Conservation (phyloP, 2,797 vertebrate species). For the Lycodopsis pacificus region DNA sequence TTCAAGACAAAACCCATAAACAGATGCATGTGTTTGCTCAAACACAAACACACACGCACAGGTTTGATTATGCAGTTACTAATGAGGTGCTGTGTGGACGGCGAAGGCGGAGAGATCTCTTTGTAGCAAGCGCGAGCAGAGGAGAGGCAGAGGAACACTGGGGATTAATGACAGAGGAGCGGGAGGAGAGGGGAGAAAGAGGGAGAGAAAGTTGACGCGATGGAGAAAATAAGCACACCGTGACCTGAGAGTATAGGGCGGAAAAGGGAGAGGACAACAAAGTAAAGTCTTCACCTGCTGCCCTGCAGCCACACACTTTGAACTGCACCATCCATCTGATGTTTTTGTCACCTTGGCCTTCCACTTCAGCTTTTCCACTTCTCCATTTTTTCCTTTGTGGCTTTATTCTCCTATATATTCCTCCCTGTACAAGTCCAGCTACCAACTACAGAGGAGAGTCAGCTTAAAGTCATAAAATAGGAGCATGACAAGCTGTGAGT, state of each 20-base stretch:
- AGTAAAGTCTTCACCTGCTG: slow-evolving; percentile 41
- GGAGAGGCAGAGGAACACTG: slow-evolving; percentile 32
- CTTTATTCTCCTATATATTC: background rate
- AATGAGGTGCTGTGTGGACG: slow-evolving; percentile 70
- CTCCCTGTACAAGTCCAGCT: too few species aligned
- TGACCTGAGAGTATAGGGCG: slow-evolving; percentile 28
- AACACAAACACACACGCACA: slow-evolving; percentile 11
- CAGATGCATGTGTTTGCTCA: slow-evolving; percentile 64
- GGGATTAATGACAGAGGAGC: slow-evolving; percentile 51
- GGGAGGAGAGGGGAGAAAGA: slow-evolving; percentile 20
- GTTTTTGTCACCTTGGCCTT: slow-evolving; percentile 19
- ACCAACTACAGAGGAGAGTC: background rate
- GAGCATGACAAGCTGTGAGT: background rate
- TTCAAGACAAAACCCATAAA: slow-evolving; percentile 77
- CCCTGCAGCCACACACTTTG: slow-evolving; percentile 12
- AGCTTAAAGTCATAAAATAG: background rate
- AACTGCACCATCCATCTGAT: background rate
- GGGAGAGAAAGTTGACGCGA: slow-evolving; percentile 5
- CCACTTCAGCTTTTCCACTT: background rate
- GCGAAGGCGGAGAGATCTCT: slow-evolving; percentile 65
- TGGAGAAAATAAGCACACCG: slow-evolving; percentile 23
- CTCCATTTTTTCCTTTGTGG: background rate
- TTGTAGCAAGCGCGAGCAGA: slow-evolving; percentile 69
- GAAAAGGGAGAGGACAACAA: slow-evolving; percentile 21
- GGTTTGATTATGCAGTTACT: slow-evolving; percentile 80